Evolutionary conservation across 2,113 vertebrate genomes (phyloP).

Genomic region (Saguinus imperator): DNA sequence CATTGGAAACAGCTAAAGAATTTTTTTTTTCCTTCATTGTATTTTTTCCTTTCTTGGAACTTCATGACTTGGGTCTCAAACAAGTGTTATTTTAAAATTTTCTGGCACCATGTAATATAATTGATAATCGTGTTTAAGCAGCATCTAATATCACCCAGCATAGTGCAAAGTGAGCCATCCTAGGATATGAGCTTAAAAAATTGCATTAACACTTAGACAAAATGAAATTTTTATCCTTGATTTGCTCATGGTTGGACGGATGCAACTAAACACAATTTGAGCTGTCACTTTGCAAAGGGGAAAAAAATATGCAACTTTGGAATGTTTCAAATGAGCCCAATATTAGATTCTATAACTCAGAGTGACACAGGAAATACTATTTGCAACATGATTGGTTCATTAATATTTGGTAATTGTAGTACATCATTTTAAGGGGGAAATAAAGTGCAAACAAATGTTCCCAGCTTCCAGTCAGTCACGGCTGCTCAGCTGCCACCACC

Average conservation of each 20-base stretch:
- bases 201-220: conserved; percentile 82
- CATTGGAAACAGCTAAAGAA: conserved; percentile 32
- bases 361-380: conserved; percentile 79
- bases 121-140: conserved; percentile 80
- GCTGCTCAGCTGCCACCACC: conserved; percentile 25
- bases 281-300: conserved; percentile 79
- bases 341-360: conserved; percentile 82
- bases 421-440: conserved; percentile 78
- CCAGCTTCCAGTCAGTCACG: conserved; percentile 48
- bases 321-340: conserved; percentile 81
- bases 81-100: conserved; percentile 75
- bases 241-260: conserved; percentile 79
- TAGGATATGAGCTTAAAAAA: conserved; percentile 81
- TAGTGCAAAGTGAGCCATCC: conserved; percentile 71
- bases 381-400: conserved; percentile 82
- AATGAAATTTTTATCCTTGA: conserved; percentile 81
- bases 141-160: conserved; percentile 76
- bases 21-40: conserved; percentile 44
- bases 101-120: conserved; percentile 74
- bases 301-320: conserved; percentile 79
- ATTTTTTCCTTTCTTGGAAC: conserved; percentile 60
- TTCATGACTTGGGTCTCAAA: conserved; percentile 69
- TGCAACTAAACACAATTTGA: conserved; percentile 76
- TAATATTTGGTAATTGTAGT: conserved; percentile 81
- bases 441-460: conserved; percentile 75